These are phyloP conservation scores for Poeciliopsis paucimaculata DNA, from an alignment of 2,797 vertebrate genomes.

Conservation along the genomic window DNA sequence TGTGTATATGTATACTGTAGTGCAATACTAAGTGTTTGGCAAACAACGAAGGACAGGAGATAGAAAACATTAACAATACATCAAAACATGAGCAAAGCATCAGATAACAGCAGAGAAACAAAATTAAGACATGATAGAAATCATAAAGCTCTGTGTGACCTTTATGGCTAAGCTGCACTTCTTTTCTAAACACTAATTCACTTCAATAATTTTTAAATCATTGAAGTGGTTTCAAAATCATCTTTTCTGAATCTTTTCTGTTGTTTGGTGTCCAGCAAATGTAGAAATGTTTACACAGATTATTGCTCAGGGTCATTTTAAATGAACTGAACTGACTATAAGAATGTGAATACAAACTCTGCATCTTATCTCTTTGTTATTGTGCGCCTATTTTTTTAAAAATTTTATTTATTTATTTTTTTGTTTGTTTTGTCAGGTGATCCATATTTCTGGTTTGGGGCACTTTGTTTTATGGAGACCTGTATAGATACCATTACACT, in stretches of 20 bases:
- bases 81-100: background rate
- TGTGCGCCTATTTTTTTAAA: background rate
- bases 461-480: background rate
- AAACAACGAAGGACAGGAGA: background rate
- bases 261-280: conserved; percentile 60
- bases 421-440: background rate
- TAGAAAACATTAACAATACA: background rate
- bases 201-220: background rate
- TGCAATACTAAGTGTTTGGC: background rate
- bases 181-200: background rate
- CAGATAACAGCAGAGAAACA: background rate
- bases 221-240: too few relatives aligned
- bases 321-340: conserved; percentile 70
- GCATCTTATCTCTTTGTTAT: conserved; percentile 16
- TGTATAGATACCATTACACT: background rate
- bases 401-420: too few relatives aligned
- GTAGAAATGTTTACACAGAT: conserved; percentile 78
- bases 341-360: conserved; percentile 65
- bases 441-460: background rate
- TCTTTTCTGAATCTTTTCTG: conserved; percentile 25
- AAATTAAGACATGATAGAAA: background rate
- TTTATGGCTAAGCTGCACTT: background rate
- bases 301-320: conserved; percentile 81
- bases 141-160: background rate
- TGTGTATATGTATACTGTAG: too few relatives aligned